These are phyloP conservation scores for Galleria mellonella DNA, from an alignment of 1,140 invertebrate species.

Conservation along the genomic window DNA sequence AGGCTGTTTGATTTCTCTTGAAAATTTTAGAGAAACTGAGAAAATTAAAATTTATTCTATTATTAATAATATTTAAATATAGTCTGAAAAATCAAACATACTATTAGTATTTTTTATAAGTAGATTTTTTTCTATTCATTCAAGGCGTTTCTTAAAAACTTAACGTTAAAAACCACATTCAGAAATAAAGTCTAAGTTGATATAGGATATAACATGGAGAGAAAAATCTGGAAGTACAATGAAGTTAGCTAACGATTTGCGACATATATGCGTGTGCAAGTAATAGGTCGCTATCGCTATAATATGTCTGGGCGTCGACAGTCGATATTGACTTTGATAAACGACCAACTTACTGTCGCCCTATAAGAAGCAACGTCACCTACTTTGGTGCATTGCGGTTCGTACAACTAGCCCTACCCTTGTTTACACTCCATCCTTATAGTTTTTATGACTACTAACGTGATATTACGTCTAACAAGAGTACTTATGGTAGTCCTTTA, in stretches of 20 bases:
- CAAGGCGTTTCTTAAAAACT: no score
- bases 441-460: conserved; percentile 62
- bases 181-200: no score
- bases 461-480: conserved; percentile 43
- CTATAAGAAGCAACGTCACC: conserved; percentile 61
- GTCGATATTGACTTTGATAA: conserved; percentile 71
- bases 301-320: conserved; percentile 41
- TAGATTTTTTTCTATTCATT: no score
- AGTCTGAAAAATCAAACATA: no score
- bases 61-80: no score
- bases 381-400: conserved; percentile 68
- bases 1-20: no score
- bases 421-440: conserved; percentile 57
- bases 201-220: no score
- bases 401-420: conserved; percentile 47
- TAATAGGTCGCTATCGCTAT: conserved; percentile 49
- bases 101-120: no score
- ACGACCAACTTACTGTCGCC: conserved; percentile 57
- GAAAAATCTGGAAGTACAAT: no score
- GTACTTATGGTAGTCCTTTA: conserved; percentile 52
- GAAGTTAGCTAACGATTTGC: conserved; percentile 10
- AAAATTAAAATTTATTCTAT: no score
- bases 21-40: no score
- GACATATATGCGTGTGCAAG: conserved; percentile 42
- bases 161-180: no score